Base-by-base conservation (phyloP, 2,797 vertebrate genomes). In the Tenualosa thibaudeaui region DNA sequence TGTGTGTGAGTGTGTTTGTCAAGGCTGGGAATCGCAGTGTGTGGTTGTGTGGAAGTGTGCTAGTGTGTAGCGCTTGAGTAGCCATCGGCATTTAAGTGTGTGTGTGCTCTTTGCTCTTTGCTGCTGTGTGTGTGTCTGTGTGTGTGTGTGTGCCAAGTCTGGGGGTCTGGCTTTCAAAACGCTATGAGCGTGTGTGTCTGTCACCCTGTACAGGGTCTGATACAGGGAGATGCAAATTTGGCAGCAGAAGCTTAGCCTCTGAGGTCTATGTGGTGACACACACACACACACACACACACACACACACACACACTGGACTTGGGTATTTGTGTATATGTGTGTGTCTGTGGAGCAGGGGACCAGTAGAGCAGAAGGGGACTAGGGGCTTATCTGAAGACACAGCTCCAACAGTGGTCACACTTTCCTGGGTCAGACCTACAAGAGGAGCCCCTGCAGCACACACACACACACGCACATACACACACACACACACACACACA, bases 341-440 rank as follows among this genome's bases (percentile, higher is more conserved):
- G 5, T 22, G 56, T 58, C 19, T 58, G 19, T n/a, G 56, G 19
- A 58, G 56, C 6, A 58, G 19, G 56, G 56, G 56, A 22, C 56
- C 56, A 58, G 56, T 58, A 58, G 19, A 58, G 19, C 22, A 19
- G 56, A 19, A 58, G 19, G 22, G 22, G 17, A 58, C 19, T 22
- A 19, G 56, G 56, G 17, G 17, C 49, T 22, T 86, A 86, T 86
- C 82, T 86, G 51, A 83, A 37, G 83, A 83, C 75, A 58, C 81
- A 71, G 81, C 81, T 65, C 75, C 81, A 58, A 2, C 10, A 62
- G 3, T 31, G 31, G 26, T 40, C 40, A 75, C 43, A 68, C 75
- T 62, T 26, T 81, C 71, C 9, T 53, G 49, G 43, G 60, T 84
- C 50, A 75, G 62, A 81, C 51, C 81, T 49, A 50, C 24, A 15